Conservation (phyloP, 2,113 vertebrate species). For the Labrus mixtus region DNA sequence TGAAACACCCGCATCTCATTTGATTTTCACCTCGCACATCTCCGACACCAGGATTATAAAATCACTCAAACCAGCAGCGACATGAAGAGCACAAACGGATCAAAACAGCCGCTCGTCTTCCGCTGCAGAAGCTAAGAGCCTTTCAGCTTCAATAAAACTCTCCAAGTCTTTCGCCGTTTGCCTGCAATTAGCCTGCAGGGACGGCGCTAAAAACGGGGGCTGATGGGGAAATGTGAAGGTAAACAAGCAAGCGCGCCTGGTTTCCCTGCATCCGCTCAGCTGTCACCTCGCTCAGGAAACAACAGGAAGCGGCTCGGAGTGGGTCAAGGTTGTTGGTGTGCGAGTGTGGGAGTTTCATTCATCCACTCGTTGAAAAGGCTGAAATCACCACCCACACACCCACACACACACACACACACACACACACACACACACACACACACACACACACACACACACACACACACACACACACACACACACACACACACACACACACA, state of each 20-base stretch:
- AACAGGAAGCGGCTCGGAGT: conserved; percentile 57
- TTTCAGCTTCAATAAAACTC: conserved; percentile 48
- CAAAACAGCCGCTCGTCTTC: background rate
- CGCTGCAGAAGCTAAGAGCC: background rate
- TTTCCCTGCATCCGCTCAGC: conserved; percentile 31
- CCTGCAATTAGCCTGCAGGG: conserved; percentile 23
- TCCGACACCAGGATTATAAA: background rate
- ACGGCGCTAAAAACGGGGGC: background rate
- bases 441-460: too few species aligned
- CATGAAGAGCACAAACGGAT: conserved; percentile 19
- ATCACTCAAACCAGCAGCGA: background rate
- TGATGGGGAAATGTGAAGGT: conserved; percentile 48
- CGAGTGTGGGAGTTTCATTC: conserved; percentile 36
- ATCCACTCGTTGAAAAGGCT: conserved; percentile 6
- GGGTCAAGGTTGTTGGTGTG: conserved; percentile 47
- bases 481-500: too few species aligned
- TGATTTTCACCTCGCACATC: background rate
- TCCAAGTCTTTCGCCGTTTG: background rate
- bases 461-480: too few species aligned
- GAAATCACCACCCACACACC: background rate
- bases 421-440: background rate
- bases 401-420: background rate
- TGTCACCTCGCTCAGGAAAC: conserved; percentile 50
- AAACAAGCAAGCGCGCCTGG: conserved; percentile 34
- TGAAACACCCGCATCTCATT: background rate